phyloP scores from a whole-genome alignment of 1,140 invertebrate species.

The Gryon sp. region DNA sequence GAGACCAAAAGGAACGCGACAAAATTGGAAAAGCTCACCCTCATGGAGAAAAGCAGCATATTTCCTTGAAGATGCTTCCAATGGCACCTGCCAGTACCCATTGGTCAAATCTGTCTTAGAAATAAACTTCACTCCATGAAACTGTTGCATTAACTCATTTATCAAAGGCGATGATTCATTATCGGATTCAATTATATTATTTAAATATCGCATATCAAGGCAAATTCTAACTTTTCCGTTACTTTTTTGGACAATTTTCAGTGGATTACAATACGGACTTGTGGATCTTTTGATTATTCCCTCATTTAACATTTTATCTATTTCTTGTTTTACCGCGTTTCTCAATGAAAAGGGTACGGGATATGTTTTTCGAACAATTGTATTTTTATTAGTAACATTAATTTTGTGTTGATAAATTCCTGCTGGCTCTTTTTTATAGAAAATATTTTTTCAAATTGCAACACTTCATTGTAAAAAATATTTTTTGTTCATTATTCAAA shows the following conservation, averaged over 20 bases:
- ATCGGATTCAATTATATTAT: not conserved
- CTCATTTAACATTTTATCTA: not conserved
- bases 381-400: too few species aligned
- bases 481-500: too few species aligned
- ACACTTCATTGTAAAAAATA: too few species aligned
- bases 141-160: too few species aligned
- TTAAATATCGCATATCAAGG: not conserved
- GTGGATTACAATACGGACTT: not conserved
- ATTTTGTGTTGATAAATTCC: too few species aligned
- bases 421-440: too few species aligned
- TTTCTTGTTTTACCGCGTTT: not conserved
- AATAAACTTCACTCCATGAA: too few species aligned
- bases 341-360: not conserved
- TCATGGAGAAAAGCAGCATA: constrained; percentile 68
- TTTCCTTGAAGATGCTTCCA: constrained; percentile 38
- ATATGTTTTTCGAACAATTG: too few species aligned
- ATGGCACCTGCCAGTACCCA: too few species aligned
- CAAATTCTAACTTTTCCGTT: constrained; percentile 3
- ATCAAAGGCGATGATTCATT: too few species aligned
- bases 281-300: not conserved
- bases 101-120: too few species aligned
- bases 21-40: constrained; percentile 25
- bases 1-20: constrained; percentile 66
- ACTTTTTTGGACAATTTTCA: not conserved
- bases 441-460: too few species aligned